phyloP scores from a whole-genome alignment of 2,113 vertebrate genomes.

The Indri indri region DNA sequence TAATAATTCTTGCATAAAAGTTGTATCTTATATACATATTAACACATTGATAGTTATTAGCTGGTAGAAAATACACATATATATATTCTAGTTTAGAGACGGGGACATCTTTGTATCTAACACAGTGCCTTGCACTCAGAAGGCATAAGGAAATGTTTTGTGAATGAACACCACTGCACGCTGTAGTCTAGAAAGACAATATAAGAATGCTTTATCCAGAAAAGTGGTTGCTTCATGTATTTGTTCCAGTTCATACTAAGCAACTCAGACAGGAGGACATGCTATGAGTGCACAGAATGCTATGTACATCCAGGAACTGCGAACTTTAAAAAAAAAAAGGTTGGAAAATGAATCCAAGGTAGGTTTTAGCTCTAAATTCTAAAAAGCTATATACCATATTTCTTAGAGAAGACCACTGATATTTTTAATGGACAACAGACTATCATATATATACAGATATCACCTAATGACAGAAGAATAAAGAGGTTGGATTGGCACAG shows the following conservation, averaged over 20 bases:
- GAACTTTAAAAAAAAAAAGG: neutral
- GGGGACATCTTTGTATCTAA: neutral
- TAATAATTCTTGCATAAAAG: neutral
- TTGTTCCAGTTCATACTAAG: neutral
- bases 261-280: neutral
- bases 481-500: neutral
- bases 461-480: neutral
- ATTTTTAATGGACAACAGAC: neutral
- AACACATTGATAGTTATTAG: neutral
- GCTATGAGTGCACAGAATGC: neutral
- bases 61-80: neutral
- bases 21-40: constrained; percentile 13
- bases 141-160: neutral
- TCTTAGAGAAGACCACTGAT: neutral
- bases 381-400: neutral
- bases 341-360: neutral
- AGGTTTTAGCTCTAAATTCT: neutral
- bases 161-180: neutral
- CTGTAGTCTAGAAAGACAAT: neutral
- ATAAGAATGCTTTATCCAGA: neutral
- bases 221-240: neutral
- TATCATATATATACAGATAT: neutral
- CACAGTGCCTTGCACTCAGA: neutral
- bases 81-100: neutral
- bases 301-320: neutral